Base-by-base conservation (phyloP, 1,140 invertebrate genomes). In the Orius insidiosus region DNA sequence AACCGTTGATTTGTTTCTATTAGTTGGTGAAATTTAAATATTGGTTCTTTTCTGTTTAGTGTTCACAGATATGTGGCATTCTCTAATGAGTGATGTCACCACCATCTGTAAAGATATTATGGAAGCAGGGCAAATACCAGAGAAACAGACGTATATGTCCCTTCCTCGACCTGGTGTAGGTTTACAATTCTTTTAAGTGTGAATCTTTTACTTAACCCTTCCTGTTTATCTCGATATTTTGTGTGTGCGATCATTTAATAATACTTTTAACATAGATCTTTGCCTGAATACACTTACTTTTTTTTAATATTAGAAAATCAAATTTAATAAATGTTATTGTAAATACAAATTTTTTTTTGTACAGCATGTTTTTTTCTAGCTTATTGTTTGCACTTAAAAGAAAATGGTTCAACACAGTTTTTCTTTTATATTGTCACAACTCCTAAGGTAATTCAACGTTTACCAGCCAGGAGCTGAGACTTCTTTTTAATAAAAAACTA, bases 1-100 rank as follows among this genome's bases (percentile, higher is more conserved):
- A n/a, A n/a, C n/a, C n/a, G n/a, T n/a, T n/a, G n/a, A n/a, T 24
- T 7, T 24, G 24, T 24, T 24, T 7, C 7, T 24, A 24, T 24
- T 3, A 24, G 24, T 24, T 24, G 3, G 24, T 7, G 24, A n/a
- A n/a, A 24, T 24, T 24, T 24, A 24, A 24, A 24, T 24, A 4
- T 24, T 24, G 24, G 24, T 24, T n/a, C n/a, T n/a, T n/a, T 24
- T 24, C 24, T 24, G 24, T 58, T 19, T 52, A 73, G 89, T 96
- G 40, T 98, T 98, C 63, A 78, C 88, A 37, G 92, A 98, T 59
- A 92, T 94, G 75, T 98, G 94, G 89, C 85, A 92, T 54, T 83
- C 85, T 66, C 68, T 96, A 35, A 80, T 92, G 53, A 79, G 79
- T 16, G 92, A 96, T 58, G 78, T 90, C 1, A 80, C 78, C 16